These are phyloP conservation scores for Polietes domitor DNA, from an alignment of 2,888 invertebrate species.

Conservation along the genomic window DNA sequence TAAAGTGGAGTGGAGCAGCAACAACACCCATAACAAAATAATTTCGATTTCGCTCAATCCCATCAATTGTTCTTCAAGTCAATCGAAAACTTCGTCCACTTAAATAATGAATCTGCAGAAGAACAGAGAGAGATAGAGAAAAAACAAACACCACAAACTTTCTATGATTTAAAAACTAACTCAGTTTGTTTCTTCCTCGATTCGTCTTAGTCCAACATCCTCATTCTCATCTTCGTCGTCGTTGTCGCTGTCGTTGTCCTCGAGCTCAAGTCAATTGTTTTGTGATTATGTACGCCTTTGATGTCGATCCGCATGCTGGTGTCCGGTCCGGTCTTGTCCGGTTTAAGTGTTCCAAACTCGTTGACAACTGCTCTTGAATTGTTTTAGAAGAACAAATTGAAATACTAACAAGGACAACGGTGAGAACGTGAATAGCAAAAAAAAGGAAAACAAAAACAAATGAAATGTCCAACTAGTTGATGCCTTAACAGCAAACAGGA, in stretches of 20 bases:
- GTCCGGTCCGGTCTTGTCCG: no score
- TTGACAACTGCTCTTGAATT: constrained; percentile 57
- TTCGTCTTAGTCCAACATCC: no score
- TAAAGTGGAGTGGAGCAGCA: not conserved
- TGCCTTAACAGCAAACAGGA: not conserved
- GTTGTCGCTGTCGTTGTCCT: not conserved
- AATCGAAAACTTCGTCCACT: constrained; percentile 32
- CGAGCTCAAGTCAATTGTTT: constrained; percentile 59
- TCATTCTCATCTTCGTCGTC: not conserved
- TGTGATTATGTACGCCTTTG: constrained; percentile 56
- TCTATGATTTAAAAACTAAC: constrained; percentile 4
- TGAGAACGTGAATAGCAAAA: not conserved
- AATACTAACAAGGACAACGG: constrained; percentile 12
- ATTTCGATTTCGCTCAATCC: not conserved
- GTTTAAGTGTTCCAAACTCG: constrained; percentile 50
- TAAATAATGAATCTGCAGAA: not conserved
- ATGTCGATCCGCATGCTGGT: constrained; percentile 42
- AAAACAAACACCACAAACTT: constrained; percentile 3
- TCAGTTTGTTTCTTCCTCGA: not conserved
- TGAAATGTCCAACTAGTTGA: constrained; percentile 4
- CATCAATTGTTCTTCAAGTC: constrained; percentile 22
- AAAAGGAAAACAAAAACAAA: no score
- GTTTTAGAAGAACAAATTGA: constrained; percentile 42
- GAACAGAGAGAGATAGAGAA: not conserved
- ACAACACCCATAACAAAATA: not conserved